Evolutionary conservation across 2,113 vertebrate genomes (phyloP).

Genomic region (Syrrhaptes paradoxus): DNA sequence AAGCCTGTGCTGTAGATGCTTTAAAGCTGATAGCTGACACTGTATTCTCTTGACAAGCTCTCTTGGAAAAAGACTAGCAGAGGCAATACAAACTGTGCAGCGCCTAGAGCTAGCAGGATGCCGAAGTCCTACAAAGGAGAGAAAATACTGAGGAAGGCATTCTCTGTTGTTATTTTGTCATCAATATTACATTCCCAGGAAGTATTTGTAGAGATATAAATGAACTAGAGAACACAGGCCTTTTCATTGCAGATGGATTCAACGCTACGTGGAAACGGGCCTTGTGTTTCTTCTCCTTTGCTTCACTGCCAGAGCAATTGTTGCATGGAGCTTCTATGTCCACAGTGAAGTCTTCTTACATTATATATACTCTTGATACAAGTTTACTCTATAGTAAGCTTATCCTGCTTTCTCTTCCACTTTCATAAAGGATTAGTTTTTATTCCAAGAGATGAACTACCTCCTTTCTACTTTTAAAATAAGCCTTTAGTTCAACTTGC

Average conservation of each 20-base stretch:
- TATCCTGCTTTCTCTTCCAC: background rate
- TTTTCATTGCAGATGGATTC: background rate
- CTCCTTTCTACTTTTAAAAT: background rate
- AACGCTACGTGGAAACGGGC: background rate
- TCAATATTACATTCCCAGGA: background rate
- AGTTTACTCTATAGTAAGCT: background rate
- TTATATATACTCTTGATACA: background rate
- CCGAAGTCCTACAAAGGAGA: conserved; percentile 20
- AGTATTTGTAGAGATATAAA: background rate
- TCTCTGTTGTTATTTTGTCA: background rate
- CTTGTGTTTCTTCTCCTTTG: background rate
- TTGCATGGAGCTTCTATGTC: background rate
- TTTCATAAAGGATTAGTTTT: background rate
- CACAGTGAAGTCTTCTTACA: background rate
- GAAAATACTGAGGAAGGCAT: background rate
- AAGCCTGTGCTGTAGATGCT: conserved; percentile 76
- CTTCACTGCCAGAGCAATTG: background rate
- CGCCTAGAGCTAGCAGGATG: background rate
- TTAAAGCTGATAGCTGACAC: conserved; percentile 70
- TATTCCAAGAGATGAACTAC: background rate
- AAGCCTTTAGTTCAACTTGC: background rate
- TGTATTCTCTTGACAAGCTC: background rate
- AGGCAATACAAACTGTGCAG: background rate
- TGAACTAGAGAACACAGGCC: background rate
- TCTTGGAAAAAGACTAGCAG: background rate